Evolutionary conservation across 2,113 vertebrate genomes (phyloP), one percentile per base, ranked within the genome.

Genomic region (Stigmatopora argus): DNA sequence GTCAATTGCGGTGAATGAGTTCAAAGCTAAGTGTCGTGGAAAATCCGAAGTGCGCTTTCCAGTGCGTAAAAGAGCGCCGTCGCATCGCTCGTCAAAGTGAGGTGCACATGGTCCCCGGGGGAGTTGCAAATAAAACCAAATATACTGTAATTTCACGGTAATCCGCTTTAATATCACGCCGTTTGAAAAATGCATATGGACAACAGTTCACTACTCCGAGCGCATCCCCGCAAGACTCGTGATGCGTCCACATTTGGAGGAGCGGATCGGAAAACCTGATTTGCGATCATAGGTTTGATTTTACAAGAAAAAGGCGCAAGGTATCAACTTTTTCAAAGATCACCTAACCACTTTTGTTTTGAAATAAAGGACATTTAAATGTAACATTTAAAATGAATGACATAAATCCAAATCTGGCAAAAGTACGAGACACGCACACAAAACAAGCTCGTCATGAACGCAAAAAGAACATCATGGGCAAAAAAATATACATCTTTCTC

Each of bases 121-220:
- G 60, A 48, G 61, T 79, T 66, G 41, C 53, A 21, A 31, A 64
- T 57, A 62, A 75, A 73, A 75, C 35, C 9, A 75, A 63, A 72
- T 77, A 72, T 77, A 68, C 67, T 77, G 70, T 64, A 51, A 86
- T 82, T 75, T 77, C 64, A 74, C 69, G 67, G 2, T 67, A 80
- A 80, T 68, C 81, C 35, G 67, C 69, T 79, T 83, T 73, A 73
- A 47, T 74, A 69, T 71, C 45, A 70, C 71, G 51, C 67, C 60
- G 41, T 59, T 78, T 66, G 70, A 60, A 71, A 38, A 41, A 62
- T 45, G 64, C 75, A 73, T 46, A 67, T 58, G 69, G 61, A 62
- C 69, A 63, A 62, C 67, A 21, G 67, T 70, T 61, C 60, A n/a
- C 35, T n/a, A 45, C 60, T 61, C 15, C 44, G 1, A 56, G 56